Evolutionary conservation across 1,140 invertebrate species (phyloP).

Genomic region (Lerema accius): DNA sequence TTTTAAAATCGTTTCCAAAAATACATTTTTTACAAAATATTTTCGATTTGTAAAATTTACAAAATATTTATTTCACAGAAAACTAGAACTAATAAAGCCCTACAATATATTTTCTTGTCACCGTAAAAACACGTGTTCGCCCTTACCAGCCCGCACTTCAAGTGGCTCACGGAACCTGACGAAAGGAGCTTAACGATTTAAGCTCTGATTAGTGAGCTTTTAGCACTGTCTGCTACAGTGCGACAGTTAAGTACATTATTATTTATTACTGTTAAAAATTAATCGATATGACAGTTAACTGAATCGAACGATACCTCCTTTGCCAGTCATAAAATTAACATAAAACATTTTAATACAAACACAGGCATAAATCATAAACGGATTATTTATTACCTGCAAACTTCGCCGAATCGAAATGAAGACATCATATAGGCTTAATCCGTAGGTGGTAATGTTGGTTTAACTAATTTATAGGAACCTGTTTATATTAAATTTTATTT

Average conservation of each 20-base stretch:
- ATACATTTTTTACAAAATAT: too few species aligned
- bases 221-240: conserved; percentile 47
- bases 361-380: conserved; percentile 57
- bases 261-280: conserved; percentile 69
- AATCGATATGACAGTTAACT: conserved; percentile 50
- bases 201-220: conserved; percentile 56
- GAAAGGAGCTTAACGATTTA: conserved; percentile 57
- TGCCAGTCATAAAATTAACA: conserved; percentile 67
- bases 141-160: conserved; percentile 32
- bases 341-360: conserved; percentile 66
- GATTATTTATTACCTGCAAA: conserved; percentile 58
- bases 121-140: too few species aligned
- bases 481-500: too few species aligned
- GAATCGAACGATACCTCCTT: conserved; percentile 18
- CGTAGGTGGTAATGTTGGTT: not conserved
- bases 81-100: too few species aligned
- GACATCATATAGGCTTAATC: not conserved
- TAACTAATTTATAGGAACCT: too few species aligned
- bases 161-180: conserved; percentile 40
- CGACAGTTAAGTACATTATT: conserved; percentile 49
- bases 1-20: too few species aligned
- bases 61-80: too few species aligned
- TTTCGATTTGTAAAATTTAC: too few species aligned
- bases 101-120: too few species aligned
- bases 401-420: not conserved